Percentiles rank a stretch among this genome's conserved stretches.
These are phyloP conservation scores for Scytalopus superciliaris DNA, from an alignment of 2,113 vertebrate genomes.

Conservation along the genomic window DNA sequence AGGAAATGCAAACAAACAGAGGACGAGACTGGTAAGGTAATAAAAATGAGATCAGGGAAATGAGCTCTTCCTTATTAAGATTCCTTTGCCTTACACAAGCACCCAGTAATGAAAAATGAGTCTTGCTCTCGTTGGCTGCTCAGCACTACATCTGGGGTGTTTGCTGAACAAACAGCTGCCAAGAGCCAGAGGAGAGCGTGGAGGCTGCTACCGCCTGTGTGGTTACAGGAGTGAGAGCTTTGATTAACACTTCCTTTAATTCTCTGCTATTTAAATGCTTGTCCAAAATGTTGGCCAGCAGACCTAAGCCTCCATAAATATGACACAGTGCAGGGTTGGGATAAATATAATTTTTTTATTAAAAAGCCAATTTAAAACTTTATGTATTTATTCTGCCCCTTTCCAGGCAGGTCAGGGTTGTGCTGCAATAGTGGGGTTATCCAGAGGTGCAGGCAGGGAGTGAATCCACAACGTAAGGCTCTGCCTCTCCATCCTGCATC, in stretches of 20 bases:
- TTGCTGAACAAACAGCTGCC: conserved; percentile 58
- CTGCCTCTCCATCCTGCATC: neutral
- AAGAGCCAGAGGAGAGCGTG: neutral
- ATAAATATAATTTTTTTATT: neutral
- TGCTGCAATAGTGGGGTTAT: neutral
- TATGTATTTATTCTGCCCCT: neutral
- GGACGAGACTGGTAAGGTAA: conserved; percentile 16
- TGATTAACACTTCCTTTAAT: conserved; percentile 19
- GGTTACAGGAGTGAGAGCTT: neutral
- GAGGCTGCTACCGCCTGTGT: neutral
- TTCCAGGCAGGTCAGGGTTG: neutral
- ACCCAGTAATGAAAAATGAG: conserved; percentile 45
- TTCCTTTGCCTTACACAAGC: conserved; percentile 50
- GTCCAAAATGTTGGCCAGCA: neutral
- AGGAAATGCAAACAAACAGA: conserved; percentile 38
- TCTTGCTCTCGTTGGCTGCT: neutral
- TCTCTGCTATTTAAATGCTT: neutral
- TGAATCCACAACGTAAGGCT: neutral
- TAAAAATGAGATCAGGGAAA: conserved; percentile 43
- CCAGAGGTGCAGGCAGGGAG: neutral
- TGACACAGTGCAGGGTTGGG: neutral
- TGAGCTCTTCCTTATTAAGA: conserved; percentile 40
- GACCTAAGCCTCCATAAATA: neutral
- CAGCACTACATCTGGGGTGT: neutral
- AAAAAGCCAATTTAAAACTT: neutral